Conservation (phyloP, 1,140 invertebrate species). For the Coelopa frigida region DNA sequence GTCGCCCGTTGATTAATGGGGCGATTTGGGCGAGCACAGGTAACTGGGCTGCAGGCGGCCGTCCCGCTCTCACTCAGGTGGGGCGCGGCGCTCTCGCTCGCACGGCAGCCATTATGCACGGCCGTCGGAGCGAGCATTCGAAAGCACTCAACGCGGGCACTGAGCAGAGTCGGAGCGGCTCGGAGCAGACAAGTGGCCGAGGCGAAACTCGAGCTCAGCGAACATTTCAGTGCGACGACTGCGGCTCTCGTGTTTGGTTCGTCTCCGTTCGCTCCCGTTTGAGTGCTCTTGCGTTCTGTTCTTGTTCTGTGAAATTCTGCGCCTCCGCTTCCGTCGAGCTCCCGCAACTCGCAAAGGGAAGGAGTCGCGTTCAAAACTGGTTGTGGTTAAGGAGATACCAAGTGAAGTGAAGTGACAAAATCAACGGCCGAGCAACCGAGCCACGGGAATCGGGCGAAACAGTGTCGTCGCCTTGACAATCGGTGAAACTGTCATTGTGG, state of each 20-base stretch:
- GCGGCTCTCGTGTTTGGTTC: constrained; percentile 43
- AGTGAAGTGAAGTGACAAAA: background rate
- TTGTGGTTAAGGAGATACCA: constrained; percentile 3
- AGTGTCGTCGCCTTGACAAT: background rate
- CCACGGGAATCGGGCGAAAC: background rate
- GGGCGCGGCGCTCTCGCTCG: background rate
- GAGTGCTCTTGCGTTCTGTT: too few species aligned
- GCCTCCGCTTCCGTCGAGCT: too few species aligned
- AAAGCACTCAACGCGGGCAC: constrained; percentile 29
- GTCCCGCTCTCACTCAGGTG: too few species aligned
- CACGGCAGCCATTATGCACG: background rate
- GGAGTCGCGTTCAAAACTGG: too few species aligned
- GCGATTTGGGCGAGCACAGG: too few species aligned
- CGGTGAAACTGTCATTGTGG: background rate
- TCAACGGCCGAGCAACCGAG: too few species aligned
- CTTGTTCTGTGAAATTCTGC: too few species aligned
- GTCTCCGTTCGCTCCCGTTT: too few species aligned
- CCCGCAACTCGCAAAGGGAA: too few species aligned
- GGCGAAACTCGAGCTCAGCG: constrained; percentile 27
- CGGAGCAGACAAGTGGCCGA: constrained; percentile 13
- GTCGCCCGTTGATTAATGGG: too few species aligned
- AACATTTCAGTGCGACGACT: constrained; percentile 35
- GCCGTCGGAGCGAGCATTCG: constrained; percentile 16
- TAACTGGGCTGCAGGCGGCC: too few species aligned
- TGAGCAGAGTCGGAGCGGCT: background rate